phyloP scores from a whole-genome alignment of 2,888 invertebrate genomes.

The Rotaria macrura region DNA sequence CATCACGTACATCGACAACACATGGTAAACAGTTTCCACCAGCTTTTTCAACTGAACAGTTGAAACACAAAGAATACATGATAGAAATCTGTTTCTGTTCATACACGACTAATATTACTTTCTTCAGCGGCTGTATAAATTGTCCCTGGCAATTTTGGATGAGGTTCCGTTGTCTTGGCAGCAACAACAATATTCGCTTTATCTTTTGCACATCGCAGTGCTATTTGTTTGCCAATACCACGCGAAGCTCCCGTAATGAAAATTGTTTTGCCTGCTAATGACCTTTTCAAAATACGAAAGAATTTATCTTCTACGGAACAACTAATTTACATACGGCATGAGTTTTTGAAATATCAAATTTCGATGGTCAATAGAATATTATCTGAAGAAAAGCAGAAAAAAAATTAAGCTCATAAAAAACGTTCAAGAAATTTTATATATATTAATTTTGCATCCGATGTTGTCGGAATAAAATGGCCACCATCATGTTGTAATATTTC shows the following conservation, averaged over 20 bases:
- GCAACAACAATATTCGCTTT: conserved; percentile 82
- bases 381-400: not conserved
- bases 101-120: conserved; percentile 54
- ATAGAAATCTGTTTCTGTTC: not conserved
- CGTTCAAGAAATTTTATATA: conserved; percentile 25
- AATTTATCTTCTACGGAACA: no score
- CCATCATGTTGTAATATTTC: conserved; percentile 26
- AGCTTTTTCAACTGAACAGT: conserved; percentile 65
- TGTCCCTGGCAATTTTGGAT: conserved; percentile 81
- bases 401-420: not conserved
- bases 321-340: not conserved
- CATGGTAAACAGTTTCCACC: conserved; percentile 78
- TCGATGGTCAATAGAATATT: not conserved
- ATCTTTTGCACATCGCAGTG: conserved; percentile 63
- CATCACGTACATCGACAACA: conserved; percentile 74
- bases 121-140: conserved; percentile 80
- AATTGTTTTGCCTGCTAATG: conserved; percentile 73
- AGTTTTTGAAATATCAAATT: not conserved
- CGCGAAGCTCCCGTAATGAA: conserved; percentile 91
- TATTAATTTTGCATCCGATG: conserved; percentile 19
- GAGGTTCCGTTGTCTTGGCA: conserved; percentile 77
- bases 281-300: conserved; percentile 49
- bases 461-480: conserved; percentile 29
- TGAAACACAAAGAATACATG: not conserved
- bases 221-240: conserved; percentile 89